Conservation (phyloP, 2,113 vertebrate species). For the Dicaeum eximium region DNA sequence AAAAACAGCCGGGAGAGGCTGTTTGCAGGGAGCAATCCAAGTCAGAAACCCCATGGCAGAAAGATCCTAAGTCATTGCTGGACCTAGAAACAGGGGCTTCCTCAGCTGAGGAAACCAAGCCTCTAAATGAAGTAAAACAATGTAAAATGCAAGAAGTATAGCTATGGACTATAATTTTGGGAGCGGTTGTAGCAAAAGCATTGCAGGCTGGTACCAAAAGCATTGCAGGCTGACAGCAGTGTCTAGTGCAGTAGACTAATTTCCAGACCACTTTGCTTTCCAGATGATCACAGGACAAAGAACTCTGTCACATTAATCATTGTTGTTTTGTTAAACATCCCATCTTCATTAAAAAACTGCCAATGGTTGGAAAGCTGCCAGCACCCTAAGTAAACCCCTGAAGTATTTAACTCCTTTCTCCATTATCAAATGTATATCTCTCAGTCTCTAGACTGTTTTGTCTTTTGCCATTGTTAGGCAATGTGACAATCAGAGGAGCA, state of each 20-base stretch:
- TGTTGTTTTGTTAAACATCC: conserved; percentile 20
- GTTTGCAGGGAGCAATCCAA: neutral
- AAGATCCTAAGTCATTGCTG: neutral
- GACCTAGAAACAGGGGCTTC: neutral
- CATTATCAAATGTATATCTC: neutral
- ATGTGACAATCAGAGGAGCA: neutral
- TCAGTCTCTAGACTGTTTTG: neutral
- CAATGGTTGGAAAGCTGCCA: neutral
- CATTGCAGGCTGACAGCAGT: neutral
- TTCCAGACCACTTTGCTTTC: neutral
- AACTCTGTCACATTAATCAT: neutral
- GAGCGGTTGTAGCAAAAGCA: neutral
- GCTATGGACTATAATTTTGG: neutral
- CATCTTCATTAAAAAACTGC: conserved; percentile 3
- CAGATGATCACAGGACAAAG: conserved; percentile 4
- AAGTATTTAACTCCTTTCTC: conserved; percentile 6
- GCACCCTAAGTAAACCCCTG: neutral
- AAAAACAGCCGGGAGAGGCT: neutral
- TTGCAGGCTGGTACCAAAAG: neutral
- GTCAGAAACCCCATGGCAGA: neutral
- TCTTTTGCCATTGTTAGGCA: neutral
- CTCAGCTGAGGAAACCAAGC: neutral
- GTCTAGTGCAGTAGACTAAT: neutral
- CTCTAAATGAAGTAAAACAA: neutral
- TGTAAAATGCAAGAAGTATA: neutral